These are phyloP conservation scores for Machaerirhynchus nigripectus DNA, from an alignment of 2,113 vertebrate species.

Conservation along the genomic window DNA sequence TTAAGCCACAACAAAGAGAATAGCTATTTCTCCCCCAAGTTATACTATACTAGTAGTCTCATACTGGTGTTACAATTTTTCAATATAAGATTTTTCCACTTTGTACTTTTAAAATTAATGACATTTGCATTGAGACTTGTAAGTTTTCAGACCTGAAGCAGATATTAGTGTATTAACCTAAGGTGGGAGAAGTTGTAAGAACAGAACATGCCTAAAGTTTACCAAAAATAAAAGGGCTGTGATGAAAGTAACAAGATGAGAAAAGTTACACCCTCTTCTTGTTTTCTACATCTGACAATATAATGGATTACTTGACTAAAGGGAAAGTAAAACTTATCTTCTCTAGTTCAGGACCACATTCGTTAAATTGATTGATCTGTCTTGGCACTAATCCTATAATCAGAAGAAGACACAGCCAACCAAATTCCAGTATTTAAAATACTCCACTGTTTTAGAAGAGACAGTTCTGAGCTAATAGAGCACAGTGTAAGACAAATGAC, in stretches of 20 bases:
- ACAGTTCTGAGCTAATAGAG: neutral
- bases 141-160: neutral
- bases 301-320: neutral
- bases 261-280: neutral
- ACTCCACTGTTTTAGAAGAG: neutral
- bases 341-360: neutral
- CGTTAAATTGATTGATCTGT: slow-evolving; percentile 20
- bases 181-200: neutral
- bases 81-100: neutral
- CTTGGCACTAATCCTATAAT: slow-evolving; percentile 7
- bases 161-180: neutral
- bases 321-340: slow-evolving; percentile 32
- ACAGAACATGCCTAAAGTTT: neutral
- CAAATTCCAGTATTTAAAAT: neutral
- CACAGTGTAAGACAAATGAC: neutral
- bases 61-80: neutral
- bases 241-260: neutral
- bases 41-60: neutral
- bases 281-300: neutral
- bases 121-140: neutral
- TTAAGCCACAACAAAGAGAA: neutral
- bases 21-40: neutral
- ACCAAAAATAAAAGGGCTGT: neutral
- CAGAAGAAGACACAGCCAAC: neutral
- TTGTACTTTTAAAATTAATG: neutral